Evolutionary conservation across 2,888 invertebrate species (phyloP), one percentile per base, ranked within the genome.

Genomic region (Caenorhabditis panamensis): DNA sequence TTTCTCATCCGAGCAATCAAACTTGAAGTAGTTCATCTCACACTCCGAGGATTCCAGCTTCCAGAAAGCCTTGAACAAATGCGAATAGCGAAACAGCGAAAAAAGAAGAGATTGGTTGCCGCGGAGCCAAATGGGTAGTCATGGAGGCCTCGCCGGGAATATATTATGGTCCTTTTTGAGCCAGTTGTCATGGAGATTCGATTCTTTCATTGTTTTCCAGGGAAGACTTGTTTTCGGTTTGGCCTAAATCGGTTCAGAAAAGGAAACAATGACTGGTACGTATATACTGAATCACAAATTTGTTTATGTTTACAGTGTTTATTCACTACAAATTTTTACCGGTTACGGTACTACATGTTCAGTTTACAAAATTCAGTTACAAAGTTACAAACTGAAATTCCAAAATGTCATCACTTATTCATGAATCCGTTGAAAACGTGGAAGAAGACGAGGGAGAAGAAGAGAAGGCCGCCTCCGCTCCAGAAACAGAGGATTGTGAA

Each of bases 401-500:
- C 36, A 47, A 47, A 4, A 47, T 54, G 26, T 28, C 18, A 28
- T 41, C 13, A 59, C 24, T 59, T 59, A 24, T 22, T 59, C 41
- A 59, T 63, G 20, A 63, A 36, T 28, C 61, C 53, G 16, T 49
- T 18, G 24, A 71, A 44, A 6, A 62, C 8, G 18, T 62, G 54
- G 13, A 54, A 54, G 47, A 54, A 62, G n/a, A 71, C 28, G 54
- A 76, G 44, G 0, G 76, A 67, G 24, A 76, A 36, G 47, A 64
- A 68, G 2, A 76, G 76, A 68, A 72, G 63, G 24, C 63, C 56
- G 5, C 66, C 56, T 1, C 75, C 66, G 13, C 59, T 53, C 59
- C 53, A 61, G 53, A 75, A 66, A 44, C 66, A 75, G 13, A 75
- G 59, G 6, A 75, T 51, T 13, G 66, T 41, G 66, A 75, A 66